Percentiles rank a stretch among this genome's conserved stretches.
Conservation (phyloP, 2,113 vertebrate genomes). For the Myiozetetes cayanensis region DNA sequence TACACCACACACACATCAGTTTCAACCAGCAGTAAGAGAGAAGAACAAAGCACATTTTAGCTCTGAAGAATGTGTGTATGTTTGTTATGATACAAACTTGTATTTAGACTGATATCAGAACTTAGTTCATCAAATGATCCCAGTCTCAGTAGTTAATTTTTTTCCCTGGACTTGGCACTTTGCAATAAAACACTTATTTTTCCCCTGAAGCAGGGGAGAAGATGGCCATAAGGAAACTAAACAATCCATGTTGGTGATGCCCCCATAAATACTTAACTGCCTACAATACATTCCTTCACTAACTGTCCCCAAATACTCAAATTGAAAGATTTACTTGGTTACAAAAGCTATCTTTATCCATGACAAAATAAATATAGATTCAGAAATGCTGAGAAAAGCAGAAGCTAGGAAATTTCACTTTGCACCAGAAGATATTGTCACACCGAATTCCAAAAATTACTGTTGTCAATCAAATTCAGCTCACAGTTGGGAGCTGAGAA, state of each 20-base stretch:
- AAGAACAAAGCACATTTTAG: neutral
- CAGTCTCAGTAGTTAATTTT: neutral
- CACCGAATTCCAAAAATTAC: neutral
- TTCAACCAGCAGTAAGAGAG: neutral
- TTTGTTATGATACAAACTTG: neutral
- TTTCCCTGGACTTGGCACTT: neutral
- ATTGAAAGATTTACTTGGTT: neutral
- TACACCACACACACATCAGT: neutral
- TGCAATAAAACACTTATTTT: neutral
- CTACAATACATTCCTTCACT: neutral
- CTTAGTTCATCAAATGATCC: neutral
- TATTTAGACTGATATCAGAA: neutral
- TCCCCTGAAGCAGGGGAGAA: fast-evolving
- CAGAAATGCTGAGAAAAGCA: neutral
- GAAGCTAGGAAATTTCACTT: neutral
- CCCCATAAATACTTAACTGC: neutral
- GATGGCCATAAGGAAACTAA: neutral
- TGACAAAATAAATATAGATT: neutral
- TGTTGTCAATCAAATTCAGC: neutral
- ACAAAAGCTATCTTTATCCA: neutral
- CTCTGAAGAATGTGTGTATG: neutral
- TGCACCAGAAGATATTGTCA: neutral
- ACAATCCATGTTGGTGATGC: neutral
- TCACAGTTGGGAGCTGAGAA: neutral
- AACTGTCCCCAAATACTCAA: neutral